Base-by-base conservation (phyloP, 1,140 invertebrate species). In the Nasonia giraulti region DNA sequence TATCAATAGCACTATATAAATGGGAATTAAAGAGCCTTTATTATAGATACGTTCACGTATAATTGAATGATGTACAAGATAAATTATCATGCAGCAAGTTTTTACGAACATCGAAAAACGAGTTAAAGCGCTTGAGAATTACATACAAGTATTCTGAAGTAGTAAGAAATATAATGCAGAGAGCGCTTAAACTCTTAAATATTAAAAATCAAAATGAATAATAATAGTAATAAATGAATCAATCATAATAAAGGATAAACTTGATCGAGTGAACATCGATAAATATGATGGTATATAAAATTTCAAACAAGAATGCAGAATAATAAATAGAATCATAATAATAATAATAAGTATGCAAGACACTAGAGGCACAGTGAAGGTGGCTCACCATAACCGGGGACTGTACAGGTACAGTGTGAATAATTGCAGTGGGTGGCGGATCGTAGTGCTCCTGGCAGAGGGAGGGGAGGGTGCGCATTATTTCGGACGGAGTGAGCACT, bases 391-490 rank as follows among this genome's bases (percentile, higher is more conserved):
- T 94, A 91, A 92, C 91, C 90, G 91, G 92, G 91, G 89, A 89
- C 92, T 92, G 92, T 93, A 93, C 91, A 92, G 91, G 92, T 92
- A 93, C 91, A 92, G 92, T 93, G 91, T 92, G 92, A 93, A 92
- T 93, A 91, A 93, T 93, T 92, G 91, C 91, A 90, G 92, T 91
- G 92, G 93, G 92, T 93, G 93, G 94, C 91, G 94, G 92, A 92
- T 95, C 95, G 93, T 95, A 95, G 91, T 93, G 94, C 93, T 96
- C 95, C 94, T 95, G 95, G 93, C 93, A 94, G 92, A 97, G 95
- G 92, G 96, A 96, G 91, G 96, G 96, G 92, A 97, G 95, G 91
- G 96, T 97, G 94, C 96, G 95, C 96, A 97, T 97, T 91, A 97
- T 97, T 95, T 97, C 96, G 88, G 96, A 96, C 87, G 96, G 96